Percentiles rank a stretch among this genome's conserved stretches.
Evolutionary conservation across 2,888 invertebrate genomes (phyloP).

Genomic region (Tetragnatha montana): DNA sequence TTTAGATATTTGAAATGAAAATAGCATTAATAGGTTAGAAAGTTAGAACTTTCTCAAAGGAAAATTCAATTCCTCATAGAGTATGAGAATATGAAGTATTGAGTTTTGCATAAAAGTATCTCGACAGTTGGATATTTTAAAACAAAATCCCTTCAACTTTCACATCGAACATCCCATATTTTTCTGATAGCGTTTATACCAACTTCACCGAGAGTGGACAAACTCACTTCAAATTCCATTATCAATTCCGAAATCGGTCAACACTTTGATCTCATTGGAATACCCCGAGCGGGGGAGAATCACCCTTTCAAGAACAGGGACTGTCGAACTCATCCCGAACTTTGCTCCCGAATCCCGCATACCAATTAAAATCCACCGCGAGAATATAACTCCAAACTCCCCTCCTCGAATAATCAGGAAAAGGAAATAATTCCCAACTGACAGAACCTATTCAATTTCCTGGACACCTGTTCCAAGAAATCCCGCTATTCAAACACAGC

Average conservation of each 20-base stretch:
- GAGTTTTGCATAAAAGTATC: too few species aligned
- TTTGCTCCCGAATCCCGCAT: background rate
- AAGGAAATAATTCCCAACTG: conserved; percentile 11
- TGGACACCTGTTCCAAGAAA: conserved; percentile 24
- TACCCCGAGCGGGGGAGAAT: background rate
- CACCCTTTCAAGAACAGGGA: background rate
- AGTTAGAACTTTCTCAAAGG: background rate
- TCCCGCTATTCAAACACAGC: background rate
- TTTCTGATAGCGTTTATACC: too few species aligned
- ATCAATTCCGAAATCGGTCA: background rate
- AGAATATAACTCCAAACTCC: background rate
- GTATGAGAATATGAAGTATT: too few species aligned
- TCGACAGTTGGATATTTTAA: too few species aligned
- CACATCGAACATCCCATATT: too few species aligned
- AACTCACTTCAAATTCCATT: too few species aligned
- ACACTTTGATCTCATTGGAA: background rate
- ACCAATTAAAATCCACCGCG: background rate
- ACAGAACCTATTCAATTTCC: conserved; percentile 1
- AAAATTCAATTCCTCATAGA: background rate
- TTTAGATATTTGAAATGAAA: too few species aligned
- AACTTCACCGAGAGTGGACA: too few species aligned
- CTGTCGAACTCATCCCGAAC: background rate
- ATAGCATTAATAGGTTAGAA: background rate
- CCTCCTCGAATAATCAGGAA: background rate
- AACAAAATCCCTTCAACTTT: too few species aligned